Percentiles rank a stretch among this genome's conserved stretches.
phyloP scores from a whole-genome alignment of 2,113 vertebrate species.

The Ranitomeya variabilis region DNA sequence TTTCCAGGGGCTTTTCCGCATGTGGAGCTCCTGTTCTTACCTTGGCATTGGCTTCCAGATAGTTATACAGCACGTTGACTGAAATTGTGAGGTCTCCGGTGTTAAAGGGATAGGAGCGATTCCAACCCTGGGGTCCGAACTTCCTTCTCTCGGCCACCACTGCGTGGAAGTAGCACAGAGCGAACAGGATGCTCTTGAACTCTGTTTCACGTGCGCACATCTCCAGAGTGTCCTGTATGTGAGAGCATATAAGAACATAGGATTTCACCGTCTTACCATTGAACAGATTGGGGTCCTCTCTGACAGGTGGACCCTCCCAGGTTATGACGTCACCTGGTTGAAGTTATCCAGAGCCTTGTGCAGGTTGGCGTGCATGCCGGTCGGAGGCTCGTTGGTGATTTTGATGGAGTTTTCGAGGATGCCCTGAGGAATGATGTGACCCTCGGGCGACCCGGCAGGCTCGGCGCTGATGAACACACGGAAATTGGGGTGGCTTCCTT shows the following conservation, averaged over 20 bases:
- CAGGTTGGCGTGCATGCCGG: conserved; percentile 89
- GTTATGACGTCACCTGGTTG: conserved; percentile 79
- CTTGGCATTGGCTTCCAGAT: conserved; percentile 90
- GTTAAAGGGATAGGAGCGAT: conserved; percentile 89
- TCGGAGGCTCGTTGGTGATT: conserved; percentile 89
- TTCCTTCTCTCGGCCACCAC: conserved; percentile 90
- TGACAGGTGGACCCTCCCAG: no score
- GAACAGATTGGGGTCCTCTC: not conserved
- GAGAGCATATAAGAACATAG: not conserved
- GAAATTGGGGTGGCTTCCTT: conserved; percentile 80
- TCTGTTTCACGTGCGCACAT: conserved; percentile 87
- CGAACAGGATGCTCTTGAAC: conserved; percentile 91
- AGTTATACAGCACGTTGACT: conserved; percentile 88
- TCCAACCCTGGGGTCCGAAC: conserved; percentile 96
- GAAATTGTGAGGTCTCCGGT: conserved; percentile 93
- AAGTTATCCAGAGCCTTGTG: conserved; percentile 96
- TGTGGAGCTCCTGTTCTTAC: conserved; percentile 64
- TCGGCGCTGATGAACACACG: conserved; percentile 91
- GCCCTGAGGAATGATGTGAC: conserved; percentile 90
- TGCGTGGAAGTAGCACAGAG: conserved; percentile 94
- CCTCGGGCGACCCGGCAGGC: conserved; percentile 77
- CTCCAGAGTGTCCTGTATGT: conserved; percentile 88
- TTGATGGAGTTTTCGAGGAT: conserved; percentile 94
- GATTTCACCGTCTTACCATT: not conserved
- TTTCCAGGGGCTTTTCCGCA: not conserved